Evolutionary conservation across 2,113 vertebrate genomes (phyloP), one percentile per base, ranked within the genome.

Genomic region (Camelus dromedarius): DNA sequence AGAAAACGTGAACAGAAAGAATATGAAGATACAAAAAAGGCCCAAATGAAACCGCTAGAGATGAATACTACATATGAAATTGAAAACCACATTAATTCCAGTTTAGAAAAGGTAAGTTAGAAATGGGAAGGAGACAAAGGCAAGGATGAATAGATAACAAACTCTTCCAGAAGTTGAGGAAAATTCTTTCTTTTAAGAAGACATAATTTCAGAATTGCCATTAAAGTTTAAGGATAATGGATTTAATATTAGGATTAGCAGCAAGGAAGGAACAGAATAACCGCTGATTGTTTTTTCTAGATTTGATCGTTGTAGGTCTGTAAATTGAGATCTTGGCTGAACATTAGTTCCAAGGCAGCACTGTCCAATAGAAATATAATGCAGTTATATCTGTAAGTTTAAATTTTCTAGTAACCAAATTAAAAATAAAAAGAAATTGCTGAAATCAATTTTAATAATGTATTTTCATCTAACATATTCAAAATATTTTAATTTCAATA

Each of bases 171-270:
- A 83, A 87, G 30, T 28, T 26, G 24, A 82, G 24, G 60, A 16
- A 93, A 88, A 75, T 42, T 58, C 35, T 56, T 81, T 32, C 20
- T 89, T 77, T 70, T 76, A 56, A 56, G 50, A 56, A 75, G n/a
- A 81, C 16, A 82, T 75, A 62, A 91, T 94, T 84, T 79, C 14
- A n/a, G n/a, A 81, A 67, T 66, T 96, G 16, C 42, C 66, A 67
- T 82, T 81, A 75, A 80, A 87, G 16, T 82, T 96, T 86, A 91
- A 91, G 50, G 14, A 82, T n/a, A 96, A 80, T 30, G 54, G 30
- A 76, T 76, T 87, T 87, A 91, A 60, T 66, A 14, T 82, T n/a
- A 60, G 67, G 42, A 86, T 69, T 87, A 94, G 58, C 80, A 82
- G 32, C 46, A 81, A 60, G 30, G 54, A 67, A 83, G 35, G 9